Evolutionary conservation across 2,888 invertebrate genomes (phyloP), one percentile per base, ranked within the genome.

Genomic region (Tineola bisselliella): DNA sequence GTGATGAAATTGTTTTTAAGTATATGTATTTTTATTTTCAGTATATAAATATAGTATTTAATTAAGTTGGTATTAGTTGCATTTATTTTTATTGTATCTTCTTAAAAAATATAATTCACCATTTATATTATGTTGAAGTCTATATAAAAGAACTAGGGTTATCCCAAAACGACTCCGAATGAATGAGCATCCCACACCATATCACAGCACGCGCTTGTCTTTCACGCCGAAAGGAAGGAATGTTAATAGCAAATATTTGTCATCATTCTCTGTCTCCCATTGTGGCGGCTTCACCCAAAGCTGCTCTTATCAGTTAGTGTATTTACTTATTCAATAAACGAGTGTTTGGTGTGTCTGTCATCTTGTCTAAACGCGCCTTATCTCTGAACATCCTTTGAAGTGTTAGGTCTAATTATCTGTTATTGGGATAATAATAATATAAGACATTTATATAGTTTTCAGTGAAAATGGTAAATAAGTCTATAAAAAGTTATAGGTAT

Each of bases 261-360:
- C 25, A 18, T 44, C 5, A 10, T 60, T 44, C 48, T n/a, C 17
- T 69, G 25, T 25, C 25, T 25, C 6, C 76, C 78, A 84, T 86
- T 86, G 86, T 84, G 86, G 78, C 84, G 86, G 84, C 82, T 71
- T 75, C 75, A 69, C 74, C 73, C 76, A 74, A 84, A 84, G 81
- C 79, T 79, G 80, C 83, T 82, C 86, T 87, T 86, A 87, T 87
- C 86, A 81, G 71, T 33, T 33, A 3, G 44, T 19, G 68, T 84
- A 75, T 86, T 84, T 84, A 82, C 74, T 71, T 72, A 68, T 65
- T 78, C 83, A 81, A 84, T 78, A 25, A 43, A 38, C 12, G 43
- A 11, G 44, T 44, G 17, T 56, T 56, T 56, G 56, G 56, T 56
- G 25, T 56, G 56, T 56, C 56, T 56, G 19, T 56, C 56, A 13